Evolutionary conservation across 92 coral and sea anemone genomes (phyloP), one percentile per base, ranked within the genome.

Genomic region (Palythoa grandiflora): DNA sequence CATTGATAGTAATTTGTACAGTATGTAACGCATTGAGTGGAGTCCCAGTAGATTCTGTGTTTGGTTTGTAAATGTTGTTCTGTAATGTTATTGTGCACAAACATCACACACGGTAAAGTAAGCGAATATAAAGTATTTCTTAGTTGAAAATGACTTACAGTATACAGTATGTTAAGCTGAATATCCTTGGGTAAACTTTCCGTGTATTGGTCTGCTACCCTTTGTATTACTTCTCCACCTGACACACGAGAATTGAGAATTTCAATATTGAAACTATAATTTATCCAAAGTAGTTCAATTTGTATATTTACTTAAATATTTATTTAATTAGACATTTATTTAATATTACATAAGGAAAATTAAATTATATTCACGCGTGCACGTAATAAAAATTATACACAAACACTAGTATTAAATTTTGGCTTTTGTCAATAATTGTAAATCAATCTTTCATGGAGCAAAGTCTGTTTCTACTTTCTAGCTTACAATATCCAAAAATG

Each of bases 161-260:
- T 81, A 35, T 21, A 35, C 19, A 81, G 61, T 63, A 81, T 66
- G 15, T 81, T 81, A 9, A 81, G 86, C 19, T 66, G 86, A 81
- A 66, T 66, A 14, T 81, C 86, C 52, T 81, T 81, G 15, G 86
- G 48, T 20, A 40, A 65, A 48, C 35, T 61, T 71, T 66, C 52
- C 20, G 75, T 65, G 65, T 66, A 81, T 35, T 47, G 74, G 10
- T 44, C 86, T 38, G 55, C 86, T 9, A 66, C 61, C 19, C 48
- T 63, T 9, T 28, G 74, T 20, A 81, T 48, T 20, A 65, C 19
- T 21, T 48, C 86, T 66, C 65, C 86, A 81, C 86, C 86, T 81
- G 75, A 66, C 44, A 35, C 14, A 70, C 9, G n/a, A 12, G 0
- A 12, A 57, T 12, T 57, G 63, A 8, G 3, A 75, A 55, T 40